Conservation (phyloP, 1,140 invertebrate species). For the Orius insidiosus region DNA sequence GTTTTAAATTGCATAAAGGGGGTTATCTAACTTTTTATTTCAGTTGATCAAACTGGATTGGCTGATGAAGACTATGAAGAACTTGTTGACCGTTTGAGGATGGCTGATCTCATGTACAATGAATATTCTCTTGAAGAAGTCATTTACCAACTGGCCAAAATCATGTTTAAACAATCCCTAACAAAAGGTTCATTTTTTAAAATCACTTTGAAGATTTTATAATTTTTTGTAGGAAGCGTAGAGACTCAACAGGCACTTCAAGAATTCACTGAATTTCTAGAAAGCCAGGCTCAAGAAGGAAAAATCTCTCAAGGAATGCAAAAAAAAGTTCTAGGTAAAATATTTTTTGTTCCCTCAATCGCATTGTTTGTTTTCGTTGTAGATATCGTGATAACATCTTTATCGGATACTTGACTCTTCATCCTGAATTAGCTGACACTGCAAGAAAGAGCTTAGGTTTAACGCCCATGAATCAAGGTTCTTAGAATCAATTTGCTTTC, state of each 20-base stretch:
- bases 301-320: slow-evolving; percentile 46
- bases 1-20: neutral
- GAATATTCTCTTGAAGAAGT: slow-evolving; percentile 56
- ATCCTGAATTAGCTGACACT: slow-evolving; percentile 39
- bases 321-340: slow-evolving; percentile 51
- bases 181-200: slow-evolving; percentile 31
- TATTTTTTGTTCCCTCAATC: neutral
- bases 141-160: slow-evolving; percentile 55
- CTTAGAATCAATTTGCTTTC: neutral
- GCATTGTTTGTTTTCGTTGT: slow-evolving; percentile 20
- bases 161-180: slow-evolving; percentile 53
- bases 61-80: slow-evolving; percentile 29
- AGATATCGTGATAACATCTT: slow-evolving; percentile 51
- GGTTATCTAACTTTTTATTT: neutral
- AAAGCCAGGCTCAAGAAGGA: slow-evolving; percentile 47
- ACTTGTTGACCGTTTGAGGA: slow-evolving; percentile 30
- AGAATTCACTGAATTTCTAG: slow-evolving; percentile 48
- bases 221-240: slow-evolving; percentile 26
- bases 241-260: slow-evolving; percentile 47
- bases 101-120: slow-evolving; percentile 47
- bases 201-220: too few relatives aligned
- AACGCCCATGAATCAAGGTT: neutral
- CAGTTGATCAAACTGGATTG: slow-evolving; percentile 1
- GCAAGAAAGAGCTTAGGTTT: slow-evolving; percentile 25
- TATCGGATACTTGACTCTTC: slow-evolving; percentile 50